phyloP scores from a whole-genome alignment of 2,888 invertebrate genomes.

The Atherix ibis region DNA sequence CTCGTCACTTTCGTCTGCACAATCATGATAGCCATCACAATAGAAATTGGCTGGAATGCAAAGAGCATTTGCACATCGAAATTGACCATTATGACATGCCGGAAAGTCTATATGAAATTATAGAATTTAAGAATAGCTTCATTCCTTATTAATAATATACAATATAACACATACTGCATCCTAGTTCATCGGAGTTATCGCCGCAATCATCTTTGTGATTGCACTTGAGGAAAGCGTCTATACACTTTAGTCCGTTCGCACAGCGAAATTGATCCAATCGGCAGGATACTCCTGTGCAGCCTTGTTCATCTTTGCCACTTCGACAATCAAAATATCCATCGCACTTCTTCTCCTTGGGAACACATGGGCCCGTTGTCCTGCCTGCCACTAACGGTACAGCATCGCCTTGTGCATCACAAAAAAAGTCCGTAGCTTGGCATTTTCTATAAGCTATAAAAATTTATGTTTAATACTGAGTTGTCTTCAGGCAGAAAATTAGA shows the following conservation, averaged over 20 bases:
- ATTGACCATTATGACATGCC: constrained; percentile 76
- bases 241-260: constrained; percentile 61
- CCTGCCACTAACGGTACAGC: constrained; percentile 35
- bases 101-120: constrained; percentile 52
- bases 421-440: constrained; percentile 75
- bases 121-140: background rate
- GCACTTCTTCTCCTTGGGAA: constrained; percentile 77
- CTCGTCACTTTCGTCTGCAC: constrained; percentile 82
- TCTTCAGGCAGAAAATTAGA: background rate
- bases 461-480: background rate
- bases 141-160: constrained; percentile 3
- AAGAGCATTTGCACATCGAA: constrained; percentile 79
- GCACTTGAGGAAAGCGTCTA: constrained; percentile 61
- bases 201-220: constrained; percentile 84
- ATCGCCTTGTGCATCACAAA: constrained; percentile 57
- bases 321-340: constrained; percentile 83
- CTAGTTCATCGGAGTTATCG: constrained; percentile 78
- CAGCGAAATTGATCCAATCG: constrained; percentile 76
- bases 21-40: constrained; percentile 73
- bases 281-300: constrained; percentile 54
- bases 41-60: constrained; percentile 81
- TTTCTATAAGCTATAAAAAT: constrained; percentile 62
- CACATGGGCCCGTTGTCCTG: constrained; percentile 55
- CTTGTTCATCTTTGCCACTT: constrained; percentile 64
- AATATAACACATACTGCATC: constrained; percentile 58